These are phyloP conservation scores for Ecliptopera silaceata DNA, from an alignment of 2,888 invertebrate species.

Conservation along the genomic window DNA sequence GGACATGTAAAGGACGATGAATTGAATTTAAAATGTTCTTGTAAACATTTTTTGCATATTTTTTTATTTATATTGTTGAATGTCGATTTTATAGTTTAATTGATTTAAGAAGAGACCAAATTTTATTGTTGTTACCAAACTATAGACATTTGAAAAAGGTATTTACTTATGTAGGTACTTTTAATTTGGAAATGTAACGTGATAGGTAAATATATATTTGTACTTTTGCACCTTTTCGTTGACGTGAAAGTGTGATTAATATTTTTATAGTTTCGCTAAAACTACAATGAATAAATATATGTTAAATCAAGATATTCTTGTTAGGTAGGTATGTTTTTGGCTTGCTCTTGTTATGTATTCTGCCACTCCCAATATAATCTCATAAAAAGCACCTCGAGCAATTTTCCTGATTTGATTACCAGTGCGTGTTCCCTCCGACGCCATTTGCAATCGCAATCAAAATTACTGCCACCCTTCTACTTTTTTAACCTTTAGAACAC, in stretches of 20 bases:
- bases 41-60: conserved; percentile 3
- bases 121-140: too few species aligned
- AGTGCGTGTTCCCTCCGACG: conserved; percentile 60
- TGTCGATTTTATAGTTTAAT: not conserved
- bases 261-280: too few species aligned
- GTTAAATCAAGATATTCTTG: not conserved
- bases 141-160: too few species aligned
- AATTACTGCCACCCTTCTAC: conserved; percentile 57
- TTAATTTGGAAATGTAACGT: too few species aligned
- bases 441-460: conserved; percentile 78
- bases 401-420: conserved; percentile 66
- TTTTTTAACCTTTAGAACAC: conserved; percentile 31
- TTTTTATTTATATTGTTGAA: not conserved
- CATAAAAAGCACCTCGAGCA: conserved; percentile 49
- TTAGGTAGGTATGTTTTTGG: not conserved
- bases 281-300: too few species aligned
- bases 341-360: not conserved
- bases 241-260: too few species aligned
- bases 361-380: conserved; percentile 4
- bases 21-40: conserved; percentile 17
- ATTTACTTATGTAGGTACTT: too few species aligned
- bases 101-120: too few species aligned
- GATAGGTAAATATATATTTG: too few species aligned
- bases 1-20: conserved; percentile 20
- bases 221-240: too few species aligned